phyloP scores from a whole-genome alignment of 2,888 invertebrate species.

The Copidosoma aretas region DNA sequence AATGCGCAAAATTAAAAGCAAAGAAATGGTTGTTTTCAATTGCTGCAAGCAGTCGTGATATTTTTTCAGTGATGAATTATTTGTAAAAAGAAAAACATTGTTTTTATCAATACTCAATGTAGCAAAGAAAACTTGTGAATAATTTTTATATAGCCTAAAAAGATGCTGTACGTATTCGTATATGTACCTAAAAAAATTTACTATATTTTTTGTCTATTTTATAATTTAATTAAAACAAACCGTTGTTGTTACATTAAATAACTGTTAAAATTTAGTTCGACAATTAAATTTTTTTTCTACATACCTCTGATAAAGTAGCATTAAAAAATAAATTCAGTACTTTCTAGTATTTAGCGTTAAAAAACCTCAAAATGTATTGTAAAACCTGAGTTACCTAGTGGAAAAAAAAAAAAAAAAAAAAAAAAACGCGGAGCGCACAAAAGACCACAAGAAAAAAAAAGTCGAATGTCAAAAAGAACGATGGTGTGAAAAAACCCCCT shows the following conservation, averaged over 20 bases:
- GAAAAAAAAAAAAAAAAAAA: neutral
- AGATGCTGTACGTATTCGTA: constrained; percentile 27
- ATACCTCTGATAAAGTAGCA: neutral
- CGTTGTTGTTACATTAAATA: constrained; percentile 54
- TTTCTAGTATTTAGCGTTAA: too few species aligned
- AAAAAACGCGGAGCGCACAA: too few species aligned
- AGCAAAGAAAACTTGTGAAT: neutral
- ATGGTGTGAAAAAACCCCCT: too few species aligned
- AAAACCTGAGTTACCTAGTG: neutral
- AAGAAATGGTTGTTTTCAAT: constrained; percentile 30
- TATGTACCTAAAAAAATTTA: constrained; percentile 36
- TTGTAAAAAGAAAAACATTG: constrained; percentile 23
- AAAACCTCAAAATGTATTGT: neutral
- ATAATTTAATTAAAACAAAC: constrained; percentile 46
- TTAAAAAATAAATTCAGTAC: neutral
- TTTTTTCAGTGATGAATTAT: constrained; percentile 22
- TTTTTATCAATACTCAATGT: neutral
- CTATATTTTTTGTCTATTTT: constrained; percentile 40
- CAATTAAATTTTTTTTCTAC: constrained; percentile 11
- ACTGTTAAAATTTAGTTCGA: constrained; percentile 43
- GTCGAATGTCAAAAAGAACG: too few species aligned
- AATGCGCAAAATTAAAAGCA: constrained; percentile 25
- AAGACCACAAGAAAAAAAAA: neutral
- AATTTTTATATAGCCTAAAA: constrained; percentile 30
- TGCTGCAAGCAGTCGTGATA: constrained; percentile 26